Conservation (phyloP, 2,113 vertebrate genomes). For the Podarcis muralis region DNA sequence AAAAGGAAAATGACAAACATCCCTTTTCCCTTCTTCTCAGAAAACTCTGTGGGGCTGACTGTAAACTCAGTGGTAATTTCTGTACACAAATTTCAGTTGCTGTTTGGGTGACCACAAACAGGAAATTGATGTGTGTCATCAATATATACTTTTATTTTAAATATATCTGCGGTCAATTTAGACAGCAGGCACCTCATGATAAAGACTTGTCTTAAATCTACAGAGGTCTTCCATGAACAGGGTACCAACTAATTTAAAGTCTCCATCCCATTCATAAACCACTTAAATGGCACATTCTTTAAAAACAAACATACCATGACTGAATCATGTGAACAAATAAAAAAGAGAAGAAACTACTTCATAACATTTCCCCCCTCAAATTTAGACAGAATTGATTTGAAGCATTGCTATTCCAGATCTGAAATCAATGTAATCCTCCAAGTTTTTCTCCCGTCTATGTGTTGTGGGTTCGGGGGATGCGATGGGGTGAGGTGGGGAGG, state of each 20-base stretch:
- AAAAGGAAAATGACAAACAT: slow-evolving; percentile 38
- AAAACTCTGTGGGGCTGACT: slow-evolving; percentile 8
- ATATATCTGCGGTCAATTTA: not conserved
- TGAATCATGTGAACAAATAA: not conserved
- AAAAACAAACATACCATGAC: not conserved
- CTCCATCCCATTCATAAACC: not conserved
- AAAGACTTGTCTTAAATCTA: not conserved
- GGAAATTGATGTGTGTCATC: slow-evolving; percentile 11
- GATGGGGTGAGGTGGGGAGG: too few species aligned
- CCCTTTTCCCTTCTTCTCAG: slow-evolving; percentile 41
- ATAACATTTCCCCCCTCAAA: not conserved
- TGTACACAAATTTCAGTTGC: not conserved
- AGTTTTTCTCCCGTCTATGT: not conserved
- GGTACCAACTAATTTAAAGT: not conserved
- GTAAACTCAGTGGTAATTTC: slow-evolving; percentile 26
- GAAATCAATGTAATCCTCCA: not conserved
- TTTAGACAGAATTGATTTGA: rapidly evolving
- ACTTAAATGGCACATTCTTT: not conserved
- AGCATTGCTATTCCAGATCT: not conserved
- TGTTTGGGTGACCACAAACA: slow-evolving; percentile 14
- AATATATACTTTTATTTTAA: not conserved
- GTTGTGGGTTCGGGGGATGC: not conserved
- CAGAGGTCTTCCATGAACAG: not conserved
- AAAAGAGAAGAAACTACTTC: not conserved
- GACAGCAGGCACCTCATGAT: not conserved